These are phyloP conservation scores for Montipora efflorescens DNA, from an alignment of 64 coral and sea anemone genomes.

Conservation along the genomic window DNA sequence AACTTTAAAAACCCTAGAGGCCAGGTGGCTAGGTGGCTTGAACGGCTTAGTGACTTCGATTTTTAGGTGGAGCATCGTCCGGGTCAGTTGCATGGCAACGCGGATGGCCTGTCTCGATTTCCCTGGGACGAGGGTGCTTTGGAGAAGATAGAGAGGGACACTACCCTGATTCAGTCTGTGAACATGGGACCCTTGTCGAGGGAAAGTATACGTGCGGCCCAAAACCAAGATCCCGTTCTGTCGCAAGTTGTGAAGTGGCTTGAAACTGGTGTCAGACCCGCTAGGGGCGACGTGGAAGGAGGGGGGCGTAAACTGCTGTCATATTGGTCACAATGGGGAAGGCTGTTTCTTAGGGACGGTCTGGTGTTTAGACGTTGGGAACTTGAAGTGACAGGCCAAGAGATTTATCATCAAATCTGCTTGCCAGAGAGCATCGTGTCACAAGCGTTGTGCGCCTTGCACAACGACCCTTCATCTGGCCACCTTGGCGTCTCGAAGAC, in stretches of 20 bases:
- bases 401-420: neutral
- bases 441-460: neutral
- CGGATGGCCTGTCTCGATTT: constrained; percentile 56
- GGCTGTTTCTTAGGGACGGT: no score
- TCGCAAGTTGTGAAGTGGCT: neutral
- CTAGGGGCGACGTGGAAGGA: no score
- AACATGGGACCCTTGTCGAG: neutral
- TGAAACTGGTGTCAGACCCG: no score
- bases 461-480: neutral
- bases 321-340: no score
- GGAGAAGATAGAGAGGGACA: neutral
- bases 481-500: no score
- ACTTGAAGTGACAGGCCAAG: no score
- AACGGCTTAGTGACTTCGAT: constrained; percentile 56
- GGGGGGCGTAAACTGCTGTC: no score
- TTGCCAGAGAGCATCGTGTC: neutral
- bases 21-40: constrained; percentile 64
- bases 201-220: neutral
- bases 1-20: constrained; percentile 71
- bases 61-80: constrained; percentile 59
- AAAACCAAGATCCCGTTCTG: neutral
- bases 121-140: neutral
- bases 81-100: constrained; percentile 51
- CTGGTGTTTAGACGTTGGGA: no score
- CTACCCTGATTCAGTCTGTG: neutral